These are phyloP conservation scores for Nyctibius bracteatus DNA, from an alignment of 2,113 vertebrate species.

Conservation along the genomic window DNA sequence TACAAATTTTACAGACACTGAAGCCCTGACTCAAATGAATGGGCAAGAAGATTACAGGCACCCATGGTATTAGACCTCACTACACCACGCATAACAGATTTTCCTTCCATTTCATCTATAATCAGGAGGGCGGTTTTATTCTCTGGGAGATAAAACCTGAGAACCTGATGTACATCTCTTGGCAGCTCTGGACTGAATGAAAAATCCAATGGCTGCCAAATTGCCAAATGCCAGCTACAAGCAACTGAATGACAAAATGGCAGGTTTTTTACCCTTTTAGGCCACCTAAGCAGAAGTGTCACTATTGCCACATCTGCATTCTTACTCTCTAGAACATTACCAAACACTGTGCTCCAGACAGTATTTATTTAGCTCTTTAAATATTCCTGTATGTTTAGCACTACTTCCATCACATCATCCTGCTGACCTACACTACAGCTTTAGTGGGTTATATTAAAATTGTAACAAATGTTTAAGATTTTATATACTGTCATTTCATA, in stretches of 20 bases:
- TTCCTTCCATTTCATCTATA: background rate
- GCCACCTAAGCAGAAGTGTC: background rate
- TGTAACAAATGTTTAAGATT: background rate
- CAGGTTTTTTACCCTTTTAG: background rate
- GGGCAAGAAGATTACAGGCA: background rate
- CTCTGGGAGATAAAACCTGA: background rate
- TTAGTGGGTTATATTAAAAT: background rate
- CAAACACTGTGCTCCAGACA: background rate
- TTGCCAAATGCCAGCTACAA: background rate
- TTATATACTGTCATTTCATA: background rate
- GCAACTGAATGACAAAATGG: background rate
- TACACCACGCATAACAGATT: fast-evolving
- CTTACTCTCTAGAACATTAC: background rate
- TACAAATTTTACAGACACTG: background rate
- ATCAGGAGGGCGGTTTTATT: background rate
- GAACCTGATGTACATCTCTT: background rate
- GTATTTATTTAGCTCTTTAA: background rate
- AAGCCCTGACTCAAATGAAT: background rate
- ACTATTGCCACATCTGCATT: background rate
- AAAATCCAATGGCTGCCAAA: background rate
- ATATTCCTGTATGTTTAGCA: background rate
- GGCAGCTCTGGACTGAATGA: background rate
- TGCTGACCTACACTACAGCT: background rate
- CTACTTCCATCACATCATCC: background rate
- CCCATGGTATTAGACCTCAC: background rate